Conservation (phyloP, 2,888 invertebrate species). For the Drosophila monieri region DNA sequence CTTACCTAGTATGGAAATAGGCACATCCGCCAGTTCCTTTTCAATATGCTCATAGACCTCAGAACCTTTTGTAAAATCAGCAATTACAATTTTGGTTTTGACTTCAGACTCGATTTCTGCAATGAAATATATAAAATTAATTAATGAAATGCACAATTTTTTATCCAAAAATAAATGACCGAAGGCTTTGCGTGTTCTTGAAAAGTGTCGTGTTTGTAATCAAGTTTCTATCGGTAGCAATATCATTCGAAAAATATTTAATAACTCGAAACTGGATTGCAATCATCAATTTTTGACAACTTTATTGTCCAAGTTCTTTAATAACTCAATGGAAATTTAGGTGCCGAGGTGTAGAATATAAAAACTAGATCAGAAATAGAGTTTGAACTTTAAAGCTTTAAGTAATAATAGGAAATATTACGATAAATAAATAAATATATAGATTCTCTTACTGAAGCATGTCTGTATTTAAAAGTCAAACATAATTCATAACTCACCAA, state of each 20-base stretch:
- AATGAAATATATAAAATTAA: neutral
- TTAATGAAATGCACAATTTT: neutral
- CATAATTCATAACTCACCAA: constrained; percentile 86
- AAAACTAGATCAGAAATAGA: too few relatives aligned
- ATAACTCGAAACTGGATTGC: neutral
- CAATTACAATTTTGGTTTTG: constrained; percentile 89
- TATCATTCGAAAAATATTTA: neutral
- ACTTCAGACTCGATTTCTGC: constrained; percentile 85
- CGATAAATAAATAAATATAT: neutral
- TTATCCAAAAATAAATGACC: neutral
- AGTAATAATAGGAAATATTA: too few relatives aligned
- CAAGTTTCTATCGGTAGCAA: constrained; percentile 6
- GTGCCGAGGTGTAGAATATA: too few relatives aligned
- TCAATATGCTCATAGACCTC: constrained; percentile 89
- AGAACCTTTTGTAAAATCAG: constrained; percentile 90
- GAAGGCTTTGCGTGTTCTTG: constrained; percentile 16
- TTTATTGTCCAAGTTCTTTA: neutral
- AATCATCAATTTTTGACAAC: neutral
- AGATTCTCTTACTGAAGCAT: neutral
- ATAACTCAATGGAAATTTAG: neutral
- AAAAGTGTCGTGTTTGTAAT: constrained; percentile 1
- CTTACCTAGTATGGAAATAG: constrained; percentile 93
- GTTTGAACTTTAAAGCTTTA: too few relatives aligned
- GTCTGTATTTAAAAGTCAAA: neutral
- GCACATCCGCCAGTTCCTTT: constrained; percentile 88